Base-by-base conservation (phyloP, 2,797 vertebrate species). In the Muscicapa comitata region DNA sequence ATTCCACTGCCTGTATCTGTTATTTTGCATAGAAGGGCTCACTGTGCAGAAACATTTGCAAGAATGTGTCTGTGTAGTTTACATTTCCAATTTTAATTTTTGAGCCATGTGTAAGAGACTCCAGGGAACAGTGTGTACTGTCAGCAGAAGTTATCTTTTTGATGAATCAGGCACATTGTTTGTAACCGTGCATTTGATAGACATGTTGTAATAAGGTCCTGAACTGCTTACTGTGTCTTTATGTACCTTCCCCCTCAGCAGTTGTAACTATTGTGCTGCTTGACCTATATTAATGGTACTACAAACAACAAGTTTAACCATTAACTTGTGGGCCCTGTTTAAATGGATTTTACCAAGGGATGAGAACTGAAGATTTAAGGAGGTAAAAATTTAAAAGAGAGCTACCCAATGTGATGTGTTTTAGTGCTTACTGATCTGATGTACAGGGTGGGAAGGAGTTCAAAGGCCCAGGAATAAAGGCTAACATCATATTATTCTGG, bases 281-380 rank as follows among this genome's bases (percentile, higher is more conserved):
- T 95, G 97, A 98, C 98, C 97, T 87, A 93, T 97, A 98, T 98
- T 98, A 99, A 98, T 98, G 98, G 98, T 97, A 98, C 97, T 97
- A 98, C 98, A 99, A 99, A 99, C 98, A 99, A 96, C 96, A 97
- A 97, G 98, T 96, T 98, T 99, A 99, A 99, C 98, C 98, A 99
- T 99, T 99, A 99, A 99, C 99, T 98, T 95, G 94, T 96, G 93
- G 96, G 96, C 95, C 65, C 97, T 98, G 97, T 98, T 98, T 98
- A 98, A 98, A 97, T 96, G 95, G 97, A 96, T 97, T 96, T 98
- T 98, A 97, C 97, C 96, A 91, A 87, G 92, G 89, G 88, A 96
- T 81, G 96, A 82, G 96, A 94, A 89, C 73, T 48, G 93, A 47
- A 93, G 95, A 80, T 87, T 95, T 96, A 86, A 86, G 62, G 86